These are phyloP conservation scores for Morpho deidamia DNA, from an alignment of 2,888 invertebrate species.

Conservation along the genomic window DNA sequence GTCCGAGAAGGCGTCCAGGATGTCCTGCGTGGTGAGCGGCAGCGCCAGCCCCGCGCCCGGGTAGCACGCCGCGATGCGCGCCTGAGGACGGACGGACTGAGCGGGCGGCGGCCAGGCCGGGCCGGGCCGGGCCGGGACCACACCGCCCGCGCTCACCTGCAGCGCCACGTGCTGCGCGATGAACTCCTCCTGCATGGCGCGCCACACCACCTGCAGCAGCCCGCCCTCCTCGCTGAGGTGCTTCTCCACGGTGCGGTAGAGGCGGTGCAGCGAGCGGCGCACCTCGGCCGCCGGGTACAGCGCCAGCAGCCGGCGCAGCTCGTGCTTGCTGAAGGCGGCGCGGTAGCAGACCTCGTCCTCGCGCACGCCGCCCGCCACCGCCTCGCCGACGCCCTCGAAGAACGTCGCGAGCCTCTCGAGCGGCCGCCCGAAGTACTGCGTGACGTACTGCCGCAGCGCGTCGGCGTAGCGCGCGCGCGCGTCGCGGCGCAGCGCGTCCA, in stretches of 20 bases:
- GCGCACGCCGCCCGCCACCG: slow-evolving; percentile 95
- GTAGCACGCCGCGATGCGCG: slow-evolving; percentile 96
- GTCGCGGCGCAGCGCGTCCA: slow-evolving; percentile 93
- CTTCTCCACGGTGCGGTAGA: slow-evolving; percentile 98
- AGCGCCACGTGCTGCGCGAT: slow-evolving; percentile 93
- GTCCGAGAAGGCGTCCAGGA: slow-evolving; percentile 97
- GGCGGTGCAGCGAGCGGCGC: slow-evolving; percentile 93
- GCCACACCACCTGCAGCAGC: slow-evolving; percentile 97
- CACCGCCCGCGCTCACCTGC: slow-evolving; percentile 81
- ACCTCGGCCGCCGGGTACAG: slow-evolving; percentile 90
- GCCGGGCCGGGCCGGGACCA: slow-evolving; percentile 93
- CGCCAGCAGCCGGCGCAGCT: slow-evolving; percentile 94
- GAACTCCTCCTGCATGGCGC: slow-evolving; percentile 99
- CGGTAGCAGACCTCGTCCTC: slow-evolving; percentile 99
- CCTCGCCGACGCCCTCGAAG: slow-evolving; percentile 97
- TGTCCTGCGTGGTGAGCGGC: slow-evolving; percentile 97
- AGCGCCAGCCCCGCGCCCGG: slow-evolving; percentile 95
- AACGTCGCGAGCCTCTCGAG: slow-evolving; percentile 84
- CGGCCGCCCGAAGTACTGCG: slow-evolving; percentile 92
- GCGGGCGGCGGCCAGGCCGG: slow-evolving; percentile 95
- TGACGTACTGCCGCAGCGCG: slow-evolving; percentile 93
- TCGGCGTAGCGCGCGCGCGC: slow-evolving; percentile 91
- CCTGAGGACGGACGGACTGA: slow-evolving; percentile 82
- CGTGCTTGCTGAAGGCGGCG: slow-evolving; percentile 97
- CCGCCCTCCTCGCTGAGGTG: slow-evolving; percentile 97